Percentiles rank a stretch among this genome's conserved stretches.
Conservation (phyloP, 2,888 invertebrate species). For the Athalia rosae region DNA sequence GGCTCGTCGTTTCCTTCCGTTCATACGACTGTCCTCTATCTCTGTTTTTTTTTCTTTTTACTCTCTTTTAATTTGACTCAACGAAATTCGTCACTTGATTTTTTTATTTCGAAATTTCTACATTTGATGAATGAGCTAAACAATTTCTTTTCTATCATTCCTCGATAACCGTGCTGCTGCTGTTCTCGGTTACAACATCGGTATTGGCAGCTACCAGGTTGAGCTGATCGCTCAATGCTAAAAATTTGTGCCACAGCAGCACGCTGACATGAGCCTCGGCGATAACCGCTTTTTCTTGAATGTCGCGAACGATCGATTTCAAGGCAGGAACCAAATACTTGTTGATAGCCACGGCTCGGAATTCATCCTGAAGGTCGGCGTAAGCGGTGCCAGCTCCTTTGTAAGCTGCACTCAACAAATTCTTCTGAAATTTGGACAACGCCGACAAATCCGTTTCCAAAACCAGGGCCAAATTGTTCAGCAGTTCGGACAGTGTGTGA, state of each 20-base stretch:
- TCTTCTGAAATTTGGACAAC: slow-evolving; percentile 33
- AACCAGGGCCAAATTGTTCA: slow-evolving; percentile 21
- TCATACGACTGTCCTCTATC: not conserved
- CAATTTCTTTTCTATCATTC: not conserved
- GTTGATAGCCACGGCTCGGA: slow-evolving; percentile 14
- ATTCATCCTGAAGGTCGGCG: slow-evolving; percentile 24
- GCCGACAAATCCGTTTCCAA: slow-evolving; percentile 13
- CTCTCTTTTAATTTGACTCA: not conserved
- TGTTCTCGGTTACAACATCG: not conserved
- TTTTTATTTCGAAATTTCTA: slow-evolving; percentile 11
- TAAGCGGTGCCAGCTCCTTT: not conserved
- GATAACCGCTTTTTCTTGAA: not conserved
- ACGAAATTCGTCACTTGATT: slow-evolving; percentile 22
- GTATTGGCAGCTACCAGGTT: not conserved
- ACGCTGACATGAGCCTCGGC: slow-evolving; percentile 7
- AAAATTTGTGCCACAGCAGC: slow-evolving; percentile 3
- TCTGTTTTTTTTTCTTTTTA: not conserved
- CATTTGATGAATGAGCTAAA: not conserved
- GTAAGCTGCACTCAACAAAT: slow-evolving; percentile 25
- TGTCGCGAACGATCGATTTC: slow-evolving; percentile 4
- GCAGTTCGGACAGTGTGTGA: slow-evolving; percentile 15
- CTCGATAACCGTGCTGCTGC: not conserved
- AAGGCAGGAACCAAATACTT: slow-evolving; percentile 20
- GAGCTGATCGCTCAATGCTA: slow-evolving; percentile 24
- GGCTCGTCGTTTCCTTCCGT: not conserved